These are phyloP conservation scores for Trichomalopsis sarcophagae DNA, from an alignment of 1,140 invertebrate genomes.

Conservation along the genomic window DNA sequence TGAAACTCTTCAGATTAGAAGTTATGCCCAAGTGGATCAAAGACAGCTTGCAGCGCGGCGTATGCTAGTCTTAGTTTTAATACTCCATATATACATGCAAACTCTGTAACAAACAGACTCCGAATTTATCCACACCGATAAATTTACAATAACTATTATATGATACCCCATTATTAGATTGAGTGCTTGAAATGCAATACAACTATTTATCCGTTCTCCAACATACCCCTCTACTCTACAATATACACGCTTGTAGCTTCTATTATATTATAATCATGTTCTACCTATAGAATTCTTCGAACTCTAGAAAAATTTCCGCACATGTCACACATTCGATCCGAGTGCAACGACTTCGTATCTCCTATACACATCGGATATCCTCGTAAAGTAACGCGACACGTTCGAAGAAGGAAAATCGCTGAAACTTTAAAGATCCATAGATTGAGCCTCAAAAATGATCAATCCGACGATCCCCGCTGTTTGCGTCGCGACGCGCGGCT, in stretches of 20 bases:
- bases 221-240: not conserved
- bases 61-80: not conserved
- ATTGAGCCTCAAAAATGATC: not conserved
- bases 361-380: no score
- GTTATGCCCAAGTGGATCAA: not conserved
- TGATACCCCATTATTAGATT: not conserved
- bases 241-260: no score
- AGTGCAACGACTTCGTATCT: no score
- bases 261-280: no score
- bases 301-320: no score
- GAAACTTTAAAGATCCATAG: not conserved
- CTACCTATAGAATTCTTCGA: no score
- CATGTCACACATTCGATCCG: no score
- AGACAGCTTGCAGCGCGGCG: not conserved
- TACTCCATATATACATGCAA: not conserved
- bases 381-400: not conserved
- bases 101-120: not conserved
- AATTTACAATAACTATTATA: not conserved
- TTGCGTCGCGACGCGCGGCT: constrained; percentile 19
- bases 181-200: constrained; percentile 30
- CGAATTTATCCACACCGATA: not conserved
- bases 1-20: no score
- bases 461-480: not conserved
- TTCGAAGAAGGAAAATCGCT: not conserved
- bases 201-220: not conserved